Percentiles rank a stretch among this genome's conserved stretches.
Conservation (phyloP, 2,888 invertebrate genomes). For the Agrilus biguttatus region DNA sequence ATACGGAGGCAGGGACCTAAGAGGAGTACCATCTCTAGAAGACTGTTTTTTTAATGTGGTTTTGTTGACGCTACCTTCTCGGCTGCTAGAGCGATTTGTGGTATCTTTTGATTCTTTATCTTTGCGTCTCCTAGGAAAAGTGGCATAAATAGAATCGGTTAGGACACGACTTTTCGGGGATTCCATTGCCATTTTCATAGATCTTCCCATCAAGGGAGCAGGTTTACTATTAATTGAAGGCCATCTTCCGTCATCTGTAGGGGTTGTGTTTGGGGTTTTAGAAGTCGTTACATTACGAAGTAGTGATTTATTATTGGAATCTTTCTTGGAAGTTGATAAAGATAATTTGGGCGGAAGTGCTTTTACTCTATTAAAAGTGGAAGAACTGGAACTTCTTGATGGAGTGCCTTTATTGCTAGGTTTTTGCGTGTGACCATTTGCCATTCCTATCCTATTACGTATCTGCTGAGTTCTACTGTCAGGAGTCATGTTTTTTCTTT, state of each 20-base stretch:
- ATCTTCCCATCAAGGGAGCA: conserved; percentile 25
- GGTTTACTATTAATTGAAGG: conserved; percentile 37
- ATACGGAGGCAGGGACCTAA: conserved; percentile 30
- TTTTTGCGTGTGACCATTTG: too few relatives aligned
- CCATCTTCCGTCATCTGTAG: conserved; percentile 58
- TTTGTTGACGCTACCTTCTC: conserved; percentile 14
- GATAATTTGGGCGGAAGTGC: too few relatives aligned
- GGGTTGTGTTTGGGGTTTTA: conserved; percentile 43
- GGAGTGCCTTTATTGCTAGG: too few relatives aligned
- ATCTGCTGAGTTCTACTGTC: conserved; percentile 2
- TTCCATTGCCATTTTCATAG: conserved; percentile 22
- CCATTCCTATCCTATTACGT: neutral
- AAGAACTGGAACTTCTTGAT: too few relatives aligned
- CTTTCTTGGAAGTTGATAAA: neutral
- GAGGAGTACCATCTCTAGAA: conserved; percentile 19
- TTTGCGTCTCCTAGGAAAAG: conserved; percentile 58
- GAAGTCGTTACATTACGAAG: too few relatives aligned
- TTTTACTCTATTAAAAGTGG: too few relatives aligned
- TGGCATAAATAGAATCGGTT: conserved; percentile 53
- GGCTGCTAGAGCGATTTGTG: conserved; percentile 8
- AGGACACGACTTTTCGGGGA: conserved; percentile 35
- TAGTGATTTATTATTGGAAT: conserved; percentile 1
- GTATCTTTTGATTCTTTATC: conserved; percentile 43
- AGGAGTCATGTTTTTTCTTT: conserved; percentile 2
- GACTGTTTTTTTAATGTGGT: conserved; percentile 14